Evolutionary conservation across 2,797 vertebrate species (phyloP).

Genomic region (Rhabdomys pumilio): DNA sequence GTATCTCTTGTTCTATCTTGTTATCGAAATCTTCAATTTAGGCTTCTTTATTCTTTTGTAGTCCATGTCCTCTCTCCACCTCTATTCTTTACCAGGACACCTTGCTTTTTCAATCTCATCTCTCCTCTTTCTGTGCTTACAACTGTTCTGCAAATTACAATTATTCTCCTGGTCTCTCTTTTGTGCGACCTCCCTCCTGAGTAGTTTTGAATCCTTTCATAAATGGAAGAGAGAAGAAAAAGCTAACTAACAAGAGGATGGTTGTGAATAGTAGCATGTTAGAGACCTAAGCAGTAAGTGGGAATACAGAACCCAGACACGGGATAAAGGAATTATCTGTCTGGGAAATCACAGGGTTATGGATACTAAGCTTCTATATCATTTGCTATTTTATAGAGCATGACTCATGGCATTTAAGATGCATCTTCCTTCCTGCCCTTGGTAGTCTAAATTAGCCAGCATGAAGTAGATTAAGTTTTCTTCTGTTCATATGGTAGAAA

Average conservation of each 20-base stretch:
- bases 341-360: neutral
- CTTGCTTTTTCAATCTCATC: neutral
- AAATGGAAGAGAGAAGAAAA: neutral
- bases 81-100: neutral
- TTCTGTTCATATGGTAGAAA: neutral
- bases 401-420: conserved; percentile 7
- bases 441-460: neutral
- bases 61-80: neutral
- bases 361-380: neutral
- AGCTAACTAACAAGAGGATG: conserved; percentile 8
- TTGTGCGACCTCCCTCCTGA: conserved; percentile 40
- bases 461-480: conserved; percentile 2
- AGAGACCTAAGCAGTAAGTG: neutral
- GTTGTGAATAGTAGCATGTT: neutral
- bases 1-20: conserved; percentile 52
- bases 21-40: conserved; percentile 3
- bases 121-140: neutral
- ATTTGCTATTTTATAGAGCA: neutral
- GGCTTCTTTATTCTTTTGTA: conserved; percentile 17
- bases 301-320: neutral
- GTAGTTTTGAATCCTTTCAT: conserved; percentile 26
- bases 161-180: conserved; percentile 56
- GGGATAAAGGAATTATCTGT: neutral
- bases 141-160: neutral
- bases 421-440: neutral